Evolutionary conservation across 2,113 vertebrate species (phyloP).

Genomic region (Aspiorhynchus laticeps): DNA sequence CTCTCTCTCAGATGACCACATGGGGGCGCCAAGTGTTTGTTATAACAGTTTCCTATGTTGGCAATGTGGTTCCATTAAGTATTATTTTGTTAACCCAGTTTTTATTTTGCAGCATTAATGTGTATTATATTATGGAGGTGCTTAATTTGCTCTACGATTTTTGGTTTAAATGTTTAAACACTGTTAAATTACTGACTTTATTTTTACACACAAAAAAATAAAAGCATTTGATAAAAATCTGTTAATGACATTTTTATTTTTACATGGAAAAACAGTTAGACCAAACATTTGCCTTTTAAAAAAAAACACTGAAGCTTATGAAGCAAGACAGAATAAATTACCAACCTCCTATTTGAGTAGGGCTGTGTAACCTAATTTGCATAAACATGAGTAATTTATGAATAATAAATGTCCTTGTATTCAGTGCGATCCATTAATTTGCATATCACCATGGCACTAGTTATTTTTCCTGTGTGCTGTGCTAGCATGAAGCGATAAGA

Average conservation of each 20-base stretch:
- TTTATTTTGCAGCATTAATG: not conserved
- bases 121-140: not conserved
- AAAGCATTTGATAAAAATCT: not conserved
- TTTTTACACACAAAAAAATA: not conserved
- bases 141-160: not conserved
- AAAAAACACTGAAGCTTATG: conserved; percentile 7
- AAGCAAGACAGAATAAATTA: conserved; percentile 61
- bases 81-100: not conserved
- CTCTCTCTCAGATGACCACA: not conserved
- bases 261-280: not conserved
- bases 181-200: not conserved
- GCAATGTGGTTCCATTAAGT: not conserved
- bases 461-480: conserved; percentile 82
- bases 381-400: conserved; percentile 95
- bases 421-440: conserved; percentile 89
- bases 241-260: too few species aligned
- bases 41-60: not conserved
- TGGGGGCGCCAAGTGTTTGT: conserved; percentile 18
- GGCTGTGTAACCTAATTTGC: conserved; percentile 82
- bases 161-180: not conserved
- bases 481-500: conserved; percentile 82
- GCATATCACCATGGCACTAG: conserved; percentile 87
- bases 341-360: conserved; percentile 69
- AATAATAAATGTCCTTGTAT: conserved; percentile 95
- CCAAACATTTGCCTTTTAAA: not conserved